Evolutionary conservation across 1,140 invertebrate genomes (phyloP).

Genomic region (Epicauta chinensis): DNA sequence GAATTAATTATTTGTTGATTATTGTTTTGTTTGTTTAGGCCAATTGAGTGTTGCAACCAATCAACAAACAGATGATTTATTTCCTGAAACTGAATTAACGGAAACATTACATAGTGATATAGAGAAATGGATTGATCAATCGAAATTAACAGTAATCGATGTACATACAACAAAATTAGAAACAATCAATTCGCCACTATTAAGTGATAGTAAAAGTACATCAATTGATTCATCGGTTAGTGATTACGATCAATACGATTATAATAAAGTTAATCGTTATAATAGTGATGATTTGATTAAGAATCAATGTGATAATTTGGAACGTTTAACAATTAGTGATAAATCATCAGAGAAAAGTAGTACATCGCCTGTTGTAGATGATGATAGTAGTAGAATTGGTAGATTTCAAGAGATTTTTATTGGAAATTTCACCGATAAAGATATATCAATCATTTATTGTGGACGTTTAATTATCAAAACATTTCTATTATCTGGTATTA

Average conservation of each 20-base stretch:
- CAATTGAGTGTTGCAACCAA: constrained; percentile 42
- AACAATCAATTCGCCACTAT: constrained; percentile 1
- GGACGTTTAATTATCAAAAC: constrained; percentile 64
- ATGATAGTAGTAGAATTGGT: constrained; percentile 9
- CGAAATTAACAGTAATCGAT: constrained; percentile 36
- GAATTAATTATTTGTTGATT: constrained; percentile 5
- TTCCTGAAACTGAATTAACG: constrained; percentile 33
- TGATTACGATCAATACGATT: constrained; percentile 7
- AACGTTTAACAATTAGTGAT: constrained; percentile 24
- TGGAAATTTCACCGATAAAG: constrained; percentile 58
- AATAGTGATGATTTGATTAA: constrained; percentile 21
- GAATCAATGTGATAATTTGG: constrained; percentile 27
- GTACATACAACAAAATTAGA: constrained; percentile 27
- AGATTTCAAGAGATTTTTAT: constrained; percentile 46
- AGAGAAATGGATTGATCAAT: constrained; percentile 39
- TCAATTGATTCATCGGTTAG: constrained; percentile 12
- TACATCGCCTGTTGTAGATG: constrained; percentile 30
- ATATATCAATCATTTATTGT: constrained; percentile 67
- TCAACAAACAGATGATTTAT: constrained; percentile 33
- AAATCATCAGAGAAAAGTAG: constrained; percentile 38
- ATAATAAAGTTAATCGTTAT: constrained; percentile 13
- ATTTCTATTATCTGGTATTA: constrained; percentile 66
- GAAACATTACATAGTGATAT: constrained; percentile 35
- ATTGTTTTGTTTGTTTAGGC: constrained; percentile 28
- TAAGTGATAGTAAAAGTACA: constrained; percentile 14